Evolutionary conservation across 2,113 vertebrate genomes (phyloP).

Genomic region (Elaphurus davidianus): DNA sequence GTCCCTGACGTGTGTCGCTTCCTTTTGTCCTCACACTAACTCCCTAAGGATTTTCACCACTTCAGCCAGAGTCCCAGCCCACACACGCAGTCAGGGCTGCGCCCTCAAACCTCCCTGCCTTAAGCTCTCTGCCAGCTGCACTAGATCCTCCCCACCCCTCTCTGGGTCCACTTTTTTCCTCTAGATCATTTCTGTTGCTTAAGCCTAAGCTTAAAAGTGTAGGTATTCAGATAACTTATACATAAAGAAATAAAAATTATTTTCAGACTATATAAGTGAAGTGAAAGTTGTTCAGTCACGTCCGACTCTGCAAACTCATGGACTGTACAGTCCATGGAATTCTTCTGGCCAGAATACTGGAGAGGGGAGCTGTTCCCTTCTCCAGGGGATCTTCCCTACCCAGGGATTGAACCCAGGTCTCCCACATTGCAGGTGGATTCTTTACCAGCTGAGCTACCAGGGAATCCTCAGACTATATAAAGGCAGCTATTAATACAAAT

Average conservation of each 20-base stretch:
- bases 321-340: background rate
- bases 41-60: background rate
- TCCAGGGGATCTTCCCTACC: background rate
- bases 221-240: background rate
- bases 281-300: background rate
- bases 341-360: background rate
- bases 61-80: background rate
- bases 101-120: background rate
- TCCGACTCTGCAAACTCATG: background rate
- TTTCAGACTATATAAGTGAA: background rate
- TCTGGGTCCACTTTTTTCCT: background rate
- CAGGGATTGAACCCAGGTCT: background rate
- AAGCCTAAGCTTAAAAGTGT: background rate
- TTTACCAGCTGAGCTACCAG: background rate
- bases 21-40: background rate
- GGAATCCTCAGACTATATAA: background rate
- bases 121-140: background rate
- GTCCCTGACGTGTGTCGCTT: rapidly evolving
- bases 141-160: rapidly evolving
- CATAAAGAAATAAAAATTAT: background rate
- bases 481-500: background rate
- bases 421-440: background rate
- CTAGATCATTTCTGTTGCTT: background rate
- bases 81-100: rapidly evolving
- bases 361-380: background rate